These are phyloP conservation scores for Dasypolia templi DNA, from an alignment of 2,888 invertebrate species.

Conservation along the genomic window DNA sequence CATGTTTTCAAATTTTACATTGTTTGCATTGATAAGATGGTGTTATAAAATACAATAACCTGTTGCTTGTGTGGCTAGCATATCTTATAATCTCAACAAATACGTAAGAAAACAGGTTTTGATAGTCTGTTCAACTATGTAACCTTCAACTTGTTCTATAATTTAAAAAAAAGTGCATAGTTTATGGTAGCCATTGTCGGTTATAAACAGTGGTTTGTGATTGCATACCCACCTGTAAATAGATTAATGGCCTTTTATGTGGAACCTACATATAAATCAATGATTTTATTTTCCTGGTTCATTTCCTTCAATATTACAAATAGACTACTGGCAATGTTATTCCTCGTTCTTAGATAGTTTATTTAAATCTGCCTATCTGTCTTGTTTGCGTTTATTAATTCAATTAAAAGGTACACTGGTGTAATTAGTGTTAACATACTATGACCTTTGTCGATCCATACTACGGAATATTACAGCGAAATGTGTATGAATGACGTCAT, in stretches of 20 bases:
- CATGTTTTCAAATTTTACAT: conserved; percentile 48
- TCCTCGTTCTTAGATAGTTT: background rate
- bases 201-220: background rate
- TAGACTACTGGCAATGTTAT: conserved; percentile 1
- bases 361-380: background rate
- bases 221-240: background rate
- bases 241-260: background rate
- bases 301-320: background rate
- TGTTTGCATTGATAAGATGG: conserved; percentile 51
- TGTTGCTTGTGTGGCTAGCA: conserved; percentile 42
- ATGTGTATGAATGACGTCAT: conserved; percentile 32
- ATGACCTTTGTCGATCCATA: conserved; percentile 13
- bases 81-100: conserved; percentile 37
- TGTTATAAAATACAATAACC: conserved; percentile 37
- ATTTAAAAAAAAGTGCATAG: background rate
- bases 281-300: conserved; percentile 37
- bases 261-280: background rate
- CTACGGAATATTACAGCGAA: conserved; percentile 28
- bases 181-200: conserved; percentile 9
- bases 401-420: conserved; percentile 13
- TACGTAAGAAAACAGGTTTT: conserved; percentile 48
- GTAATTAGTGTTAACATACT: conserved; percentile 33
- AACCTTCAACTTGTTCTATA: conserved; percentile 54
- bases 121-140: conserved; percentile 43
- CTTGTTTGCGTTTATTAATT: conserved; percentile 8